Conservation (phyloP, 2,797 vertebrate genomes). For the Pristis pectinata region DNA sequence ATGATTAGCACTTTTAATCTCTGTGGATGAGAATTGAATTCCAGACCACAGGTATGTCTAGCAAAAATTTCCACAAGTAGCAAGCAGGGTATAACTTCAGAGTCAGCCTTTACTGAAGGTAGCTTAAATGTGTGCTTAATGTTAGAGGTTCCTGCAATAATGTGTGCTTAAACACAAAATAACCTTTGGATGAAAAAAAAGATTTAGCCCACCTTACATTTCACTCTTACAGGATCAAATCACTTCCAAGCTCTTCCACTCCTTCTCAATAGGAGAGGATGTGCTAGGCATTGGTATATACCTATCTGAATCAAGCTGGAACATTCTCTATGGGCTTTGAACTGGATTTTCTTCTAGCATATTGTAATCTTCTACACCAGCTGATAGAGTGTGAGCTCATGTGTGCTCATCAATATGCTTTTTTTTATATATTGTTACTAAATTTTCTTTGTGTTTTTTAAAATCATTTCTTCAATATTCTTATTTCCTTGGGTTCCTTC, state of each 20-base stretch:
- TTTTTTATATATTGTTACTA: not conserved
- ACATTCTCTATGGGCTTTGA: not conserved
- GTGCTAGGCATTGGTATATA: not conserved
- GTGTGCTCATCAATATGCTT: not conserved
- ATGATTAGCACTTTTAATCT: not conserved
- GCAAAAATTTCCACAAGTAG: not conserved
- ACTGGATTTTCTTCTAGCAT: not conserved
- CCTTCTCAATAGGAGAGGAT: not conserved
- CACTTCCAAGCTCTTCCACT: not conserved
- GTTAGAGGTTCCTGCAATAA: not conserved
- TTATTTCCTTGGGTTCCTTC: not conserved
- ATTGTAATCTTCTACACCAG: not conserved
- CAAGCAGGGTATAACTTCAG: not conserved
- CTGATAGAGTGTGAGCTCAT: not conserved
- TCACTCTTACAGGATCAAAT: not conserved
- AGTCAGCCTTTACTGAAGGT: not conserved
- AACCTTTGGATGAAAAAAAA: not conserved
- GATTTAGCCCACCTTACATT: not conserved
- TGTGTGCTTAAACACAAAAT: not conserved
- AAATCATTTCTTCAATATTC: not conserved
- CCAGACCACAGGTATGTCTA: not conserved
- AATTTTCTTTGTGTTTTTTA: not conserved
- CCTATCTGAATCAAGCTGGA: not conserved
- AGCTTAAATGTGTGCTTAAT: not conserved
- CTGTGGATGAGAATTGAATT: not conserved